Evolutionary conservation across 2,797 vertebrate genomes (phyloP).

Genomic region (Ptychadena robeensis): DNA sequence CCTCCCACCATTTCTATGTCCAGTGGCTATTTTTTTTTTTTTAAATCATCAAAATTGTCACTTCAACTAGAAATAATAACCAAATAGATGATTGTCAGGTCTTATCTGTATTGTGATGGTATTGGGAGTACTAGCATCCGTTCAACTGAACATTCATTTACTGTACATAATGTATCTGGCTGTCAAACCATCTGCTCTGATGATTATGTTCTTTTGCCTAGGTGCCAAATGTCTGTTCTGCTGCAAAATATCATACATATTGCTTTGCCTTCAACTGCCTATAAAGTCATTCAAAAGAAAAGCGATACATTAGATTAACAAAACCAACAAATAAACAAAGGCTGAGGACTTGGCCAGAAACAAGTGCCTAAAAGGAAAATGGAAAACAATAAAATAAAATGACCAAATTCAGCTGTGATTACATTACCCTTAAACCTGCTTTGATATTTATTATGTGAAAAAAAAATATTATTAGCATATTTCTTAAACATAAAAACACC

Average conservation of each 20-base stretch:
- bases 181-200: conserved; percentile 51
- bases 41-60: not conserved
- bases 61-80: not conserved
- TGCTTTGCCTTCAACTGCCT: not conserved
- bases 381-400: conserved; percentile 37
- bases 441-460: conserved; percentile 27
- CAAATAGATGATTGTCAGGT: not conserved
- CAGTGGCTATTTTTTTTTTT: not conserved
- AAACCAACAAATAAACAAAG: conserved; percentile 28
- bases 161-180: conserved; percentile 35
- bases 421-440: conserved; percentile 16
- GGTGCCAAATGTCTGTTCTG: conserved; percentile 32
- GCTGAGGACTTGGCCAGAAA: not conserved
- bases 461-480: conserved; percentile 28
- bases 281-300: conserved; percentile 1
- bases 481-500: conserved; percentile 4
- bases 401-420: conserved; percentile 28
- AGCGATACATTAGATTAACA: conserved; percentile 16
- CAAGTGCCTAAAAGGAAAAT: not conserved
- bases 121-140: not conserved
- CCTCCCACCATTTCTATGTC: too few species aligned
- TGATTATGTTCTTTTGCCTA: conserved; percentile 24
- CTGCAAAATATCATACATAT: conserved; percentile 23
- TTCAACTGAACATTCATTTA: conserved; percentile 37
- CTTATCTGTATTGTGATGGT: conserved; percentile 14